Percentiles rank a stretch among this genome's conserved stretches.
These are phyloP conservation scores for Poliocrania exsul DNA, from an alignment of 2,797 vertebrate genomes.

Conservation along the genomic window DNA sequence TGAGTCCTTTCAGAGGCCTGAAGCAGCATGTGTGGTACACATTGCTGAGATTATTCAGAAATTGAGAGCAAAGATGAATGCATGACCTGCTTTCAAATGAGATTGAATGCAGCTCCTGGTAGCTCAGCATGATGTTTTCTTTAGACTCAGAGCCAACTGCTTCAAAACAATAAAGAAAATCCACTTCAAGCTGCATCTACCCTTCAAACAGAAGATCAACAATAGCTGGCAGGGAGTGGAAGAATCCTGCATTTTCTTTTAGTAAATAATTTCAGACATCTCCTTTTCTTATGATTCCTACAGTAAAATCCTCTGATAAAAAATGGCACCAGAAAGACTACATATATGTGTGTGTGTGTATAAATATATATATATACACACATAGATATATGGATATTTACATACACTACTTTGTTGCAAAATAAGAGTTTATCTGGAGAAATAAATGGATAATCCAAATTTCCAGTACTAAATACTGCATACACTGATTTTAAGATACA, in stretches of 20 bases:
- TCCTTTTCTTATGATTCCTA: neutral
- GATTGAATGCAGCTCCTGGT: slow-evolving; percentile 7
- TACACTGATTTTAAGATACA: neutral
- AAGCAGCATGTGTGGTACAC: neutral
- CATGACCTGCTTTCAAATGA: slow-evolving; percentile 48
- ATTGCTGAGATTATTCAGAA: slow-evolving; percentile 17
- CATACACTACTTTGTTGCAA: neutral
- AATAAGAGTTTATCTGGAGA: neutral
- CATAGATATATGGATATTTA: neutral
- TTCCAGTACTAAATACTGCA: neutral
- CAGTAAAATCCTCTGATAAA: neutral
- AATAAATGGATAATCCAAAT: neutral
- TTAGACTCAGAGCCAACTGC: neutral
- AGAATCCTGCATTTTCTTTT: neutral
- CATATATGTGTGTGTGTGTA: no score
- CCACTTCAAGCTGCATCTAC: neutral
- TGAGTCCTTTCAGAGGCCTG: neutral
- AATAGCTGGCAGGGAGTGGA: neutral
- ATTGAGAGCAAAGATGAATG: slow-evolving; percentile 41
- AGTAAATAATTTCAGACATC: neutral
- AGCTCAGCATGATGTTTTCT: slow-evolving; percentile 13
- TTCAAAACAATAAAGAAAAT: slow-evolving; percentile 46
- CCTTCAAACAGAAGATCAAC: neutral
- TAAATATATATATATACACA: neutral
- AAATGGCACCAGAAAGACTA: neutral